Percentiles rank a stretch among this genome's conserved stretches.
Evolutionary conservation across 2,888 invertebrate species (phyloP).

Genomic region (Nemurella pictetii): DNA sequence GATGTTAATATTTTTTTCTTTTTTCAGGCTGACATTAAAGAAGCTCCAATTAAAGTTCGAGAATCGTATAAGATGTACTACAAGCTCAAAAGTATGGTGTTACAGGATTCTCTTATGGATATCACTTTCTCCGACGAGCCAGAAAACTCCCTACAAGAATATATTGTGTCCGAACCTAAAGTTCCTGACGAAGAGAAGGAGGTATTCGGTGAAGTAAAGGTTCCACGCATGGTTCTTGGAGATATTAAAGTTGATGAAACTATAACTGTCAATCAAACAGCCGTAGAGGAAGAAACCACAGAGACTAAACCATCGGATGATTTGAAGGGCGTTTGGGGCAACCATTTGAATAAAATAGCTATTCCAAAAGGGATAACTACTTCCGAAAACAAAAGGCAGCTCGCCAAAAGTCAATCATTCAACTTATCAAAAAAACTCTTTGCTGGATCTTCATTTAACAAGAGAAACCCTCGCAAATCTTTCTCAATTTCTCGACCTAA

Average conservation of each 20-base stretch:
- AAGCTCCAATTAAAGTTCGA: conserved; percentile 71
- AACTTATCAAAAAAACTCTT: conserved; percentile 70
- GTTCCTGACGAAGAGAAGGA: neutral
- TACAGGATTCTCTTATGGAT: conserved; percentile 70
- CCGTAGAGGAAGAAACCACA: neutral
- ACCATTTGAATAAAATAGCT: conserved; percentile 52
- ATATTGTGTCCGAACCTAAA: neutral
- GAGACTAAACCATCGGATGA: conserved; percentile 34
- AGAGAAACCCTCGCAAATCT: conserved; percentile 77
- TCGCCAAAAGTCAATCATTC: conserved; percentile 50
- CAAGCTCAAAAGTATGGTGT: conserved; percentile 71
- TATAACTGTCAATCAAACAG: neutral
- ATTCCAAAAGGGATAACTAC: conserved; percentile 47
- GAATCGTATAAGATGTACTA: conserved; percentile 83
- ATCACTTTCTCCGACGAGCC: conserved; percentile 53
- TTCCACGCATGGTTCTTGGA: conserved; percentile 27
- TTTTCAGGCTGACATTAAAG: conserved; percentile 74
- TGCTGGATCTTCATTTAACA: conserved; percentile 66
- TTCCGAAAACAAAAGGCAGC: conserved; percentile 39
- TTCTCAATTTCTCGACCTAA: conserved; percentile 34
- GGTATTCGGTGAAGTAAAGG: conserved; percentile 12
- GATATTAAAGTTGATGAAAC: conserved; percentile 30
- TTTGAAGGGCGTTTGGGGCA: conserved; percentile 53
- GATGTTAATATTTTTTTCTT: conserved; percentile 37
- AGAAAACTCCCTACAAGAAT: conserved; percentile 40